These are phyloP conservation scores for Ctenopoma kingsleyae DNA, from an alignment of 2,797 vertebrate genomes.

Conservation along the genomic window DNA sequence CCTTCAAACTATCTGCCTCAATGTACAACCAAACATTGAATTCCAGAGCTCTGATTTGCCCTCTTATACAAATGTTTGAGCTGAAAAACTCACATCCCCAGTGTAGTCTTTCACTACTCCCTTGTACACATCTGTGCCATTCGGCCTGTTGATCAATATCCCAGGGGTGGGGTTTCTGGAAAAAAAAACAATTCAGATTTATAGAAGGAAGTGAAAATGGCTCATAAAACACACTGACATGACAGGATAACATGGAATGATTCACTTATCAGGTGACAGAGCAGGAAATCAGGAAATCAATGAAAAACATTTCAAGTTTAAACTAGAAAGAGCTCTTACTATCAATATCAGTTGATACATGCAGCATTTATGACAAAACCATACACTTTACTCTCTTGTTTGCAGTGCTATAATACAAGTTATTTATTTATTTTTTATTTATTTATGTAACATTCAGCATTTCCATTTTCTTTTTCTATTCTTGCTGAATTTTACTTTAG, in stretches of 20 bases:
- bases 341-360: not conserved
- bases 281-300: not conserved
- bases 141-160: conserved; percentile 93
- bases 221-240: conserved; percentile 28
- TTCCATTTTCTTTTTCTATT: not conserved
- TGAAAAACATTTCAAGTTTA: not conserved
- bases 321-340: not conserved
- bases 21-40: not conserved
- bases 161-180: conserved; percentile 94
- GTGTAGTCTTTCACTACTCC: conserved; percentile 94
- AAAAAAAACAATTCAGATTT: conserved; percentile 16
- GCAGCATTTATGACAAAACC: not conserved
- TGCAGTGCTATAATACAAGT: not conserved
- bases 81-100: conserved; percentile 82
- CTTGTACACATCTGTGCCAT: conserved; percentile 92
- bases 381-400: not conserved
- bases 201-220: conserved; percentile 40
- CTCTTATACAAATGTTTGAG: not conserved
- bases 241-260: not conserved
- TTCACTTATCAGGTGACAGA: conserved; percentile 33
- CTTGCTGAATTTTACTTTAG: not conserved
- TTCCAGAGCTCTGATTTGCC: not conserved
- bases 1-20: not conserved
- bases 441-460: not conserved
- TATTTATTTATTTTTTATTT: too few species aligned